A percentile compares a stretch with the other conserved stretches of the same genome.
Evolutionary conservation across 2,113 vertebrate species (phyloP).

Genomic region (Indicator indicator): DNA sequence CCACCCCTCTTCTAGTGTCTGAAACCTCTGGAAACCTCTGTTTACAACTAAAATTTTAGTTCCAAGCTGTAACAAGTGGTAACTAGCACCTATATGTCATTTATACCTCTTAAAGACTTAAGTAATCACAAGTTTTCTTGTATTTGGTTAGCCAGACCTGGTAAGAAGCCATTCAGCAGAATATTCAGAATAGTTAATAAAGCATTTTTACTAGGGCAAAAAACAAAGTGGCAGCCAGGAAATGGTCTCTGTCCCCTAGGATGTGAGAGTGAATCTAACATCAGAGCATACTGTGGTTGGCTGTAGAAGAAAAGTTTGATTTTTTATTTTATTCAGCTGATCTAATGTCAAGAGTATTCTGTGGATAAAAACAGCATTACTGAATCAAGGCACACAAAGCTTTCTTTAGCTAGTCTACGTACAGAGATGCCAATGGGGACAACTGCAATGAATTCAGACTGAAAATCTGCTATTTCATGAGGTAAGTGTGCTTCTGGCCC

Average conservation of each 20-base stretch:
- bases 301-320: neutral
- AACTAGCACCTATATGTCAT: neutral
- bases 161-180: neutral
- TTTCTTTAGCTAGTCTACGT: slow-evolving; percentile 87
- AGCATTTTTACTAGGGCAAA: neutral
- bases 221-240: neutral
- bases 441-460: slow-evolving; percentile 82
- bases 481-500: slow-evolving; percentile 78
- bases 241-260: neutral
- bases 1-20: too few species aligned
- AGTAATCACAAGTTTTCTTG: neutral
- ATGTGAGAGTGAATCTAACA: neutral
- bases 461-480: slow-evolving; percentile 97
- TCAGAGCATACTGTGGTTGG: neutral
- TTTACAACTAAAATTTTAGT: too few species aligned
- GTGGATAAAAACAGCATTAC: neutral
- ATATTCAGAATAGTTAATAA: neutral
- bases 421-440: slow-evolving; percentile 85
- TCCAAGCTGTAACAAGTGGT: too few species aligned
- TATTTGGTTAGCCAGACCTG: neutral
- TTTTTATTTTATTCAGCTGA: neutral
- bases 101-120: neutral
- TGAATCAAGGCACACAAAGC: neutral
- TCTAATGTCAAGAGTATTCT: neutral
- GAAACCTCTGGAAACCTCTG: too few species aligned